These are phyloP conservation scores for Bradysia coprophila DNA, from an alignment of 1,140 invertebrate species.

Conservation along the genomic window DNA sequence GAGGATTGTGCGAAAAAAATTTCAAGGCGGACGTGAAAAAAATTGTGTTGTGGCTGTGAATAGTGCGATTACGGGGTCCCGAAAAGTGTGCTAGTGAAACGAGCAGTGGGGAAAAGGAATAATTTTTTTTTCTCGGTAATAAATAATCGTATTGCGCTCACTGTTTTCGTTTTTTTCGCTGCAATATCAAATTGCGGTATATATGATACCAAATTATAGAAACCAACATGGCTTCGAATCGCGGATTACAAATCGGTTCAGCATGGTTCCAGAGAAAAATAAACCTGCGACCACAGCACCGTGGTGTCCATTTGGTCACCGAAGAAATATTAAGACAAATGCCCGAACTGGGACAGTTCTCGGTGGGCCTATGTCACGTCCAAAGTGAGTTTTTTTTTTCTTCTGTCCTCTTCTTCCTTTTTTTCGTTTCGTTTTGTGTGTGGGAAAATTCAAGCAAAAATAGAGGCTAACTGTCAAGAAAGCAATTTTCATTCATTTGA, in stretches of 20 bases:
- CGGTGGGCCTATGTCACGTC: constrained; percentile 85
- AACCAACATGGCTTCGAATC: constrained; percentile 20
- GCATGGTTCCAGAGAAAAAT: constrained; percentile 95
- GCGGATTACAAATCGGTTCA: constrained; percentile 74
- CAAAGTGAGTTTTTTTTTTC: constrained; percentile 72
- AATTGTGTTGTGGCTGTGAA: too few relatives aligned
- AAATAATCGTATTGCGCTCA: background rate
- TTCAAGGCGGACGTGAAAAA: background rate
- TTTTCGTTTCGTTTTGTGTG: too few relatives aligned
- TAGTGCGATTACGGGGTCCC: background rate
- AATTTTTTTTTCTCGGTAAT: background rate
- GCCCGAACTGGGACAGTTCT: constrained; percentile 81
- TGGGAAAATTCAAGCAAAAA: too few relatives aligned
- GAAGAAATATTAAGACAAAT: constrained; percentile 87
- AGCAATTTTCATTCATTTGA: too few relatives aligned
- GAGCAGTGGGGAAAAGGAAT: background rate
- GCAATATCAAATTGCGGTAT: background rate
- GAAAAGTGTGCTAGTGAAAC: background rate
- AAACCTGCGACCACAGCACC: constrained; percentile 80
- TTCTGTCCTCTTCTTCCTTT: too few relatives aligned
- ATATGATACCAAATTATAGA: background rate
- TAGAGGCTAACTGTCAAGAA: too few relatives aligned
- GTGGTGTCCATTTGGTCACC: constrained; percentile 86
- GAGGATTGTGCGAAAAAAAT: background rate
- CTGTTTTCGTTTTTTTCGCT: background rate